A percentile compares a stretch with the other conserved stretches of the same genome.
phyloP scores from a whole-genome alignment of 1,140 invertebrate genomes.

The Drosophila santomea region DNA sequence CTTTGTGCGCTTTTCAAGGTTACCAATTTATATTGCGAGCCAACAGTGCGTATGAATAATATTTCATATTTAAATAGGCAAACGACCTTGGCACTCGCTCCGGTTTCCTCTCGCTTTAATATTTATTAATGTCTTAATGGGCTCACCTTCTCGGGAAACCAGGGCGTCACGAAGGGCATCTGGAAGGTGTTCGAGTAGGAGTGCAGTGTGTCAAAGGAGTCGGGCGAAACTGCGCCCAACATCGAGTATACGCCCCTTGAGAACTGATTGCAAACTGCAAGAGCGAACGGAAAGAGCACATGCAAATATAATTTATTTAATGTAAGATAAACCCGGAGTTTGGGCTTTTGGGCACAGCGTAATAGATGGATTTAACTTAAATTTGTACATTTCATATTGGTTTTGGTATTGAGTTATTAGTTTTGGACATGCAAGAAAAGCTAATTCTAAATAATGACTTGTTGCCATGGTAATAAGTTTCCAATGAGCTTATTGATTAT shows the following conservation, averaged over 20 bases:
- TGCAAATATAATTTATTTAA: neutral
- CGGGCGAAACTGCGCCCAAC: constrained; percentile 95
- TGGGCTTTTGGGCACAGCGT: no score
- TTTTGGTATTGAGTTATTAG: no score
- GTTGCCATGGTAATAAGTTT: no score
- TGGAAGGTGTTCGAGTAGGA: constrained; percentile 98
- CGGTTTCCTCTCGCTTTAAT: constrained; percentile 47
- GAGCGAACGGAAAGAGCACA: neutral
- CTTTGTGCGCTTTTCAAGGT: constrained; percentile 60
- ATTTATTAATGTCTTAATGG: constrained; percentile 69
- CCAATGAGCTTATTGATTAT: no score
- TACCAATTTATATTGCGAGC: constrained; percentile 67
- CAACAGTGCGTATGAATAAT: constrained; percentile 82
- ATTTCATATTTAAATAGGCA: constrained; percentile 80
- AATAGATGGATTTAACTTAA: no score
- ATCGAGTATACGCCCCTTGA: constrained; percentile 95
- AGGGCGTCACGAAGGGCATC: constrained; percentile 97
- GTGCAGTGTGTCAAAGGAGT: constrained; percentile 97
- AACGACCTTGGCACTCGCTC: constrained; percentile 29
- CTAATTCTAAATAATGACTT: no score
- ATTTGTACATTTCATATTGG: no score
- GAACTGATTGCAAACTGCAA: constrained; percentile 96
- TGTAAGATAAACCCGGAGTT: no score
- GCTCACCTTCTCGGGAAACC: constrained; percentile 95
- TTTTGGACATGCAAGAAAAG: no score